Percentiles rank a stretch among this genome's conserved stretches.
Evolutionary conservation across 2,113 vertebrate genomes (phyloP).

Genomic region (Cathartes aura): DNA sequence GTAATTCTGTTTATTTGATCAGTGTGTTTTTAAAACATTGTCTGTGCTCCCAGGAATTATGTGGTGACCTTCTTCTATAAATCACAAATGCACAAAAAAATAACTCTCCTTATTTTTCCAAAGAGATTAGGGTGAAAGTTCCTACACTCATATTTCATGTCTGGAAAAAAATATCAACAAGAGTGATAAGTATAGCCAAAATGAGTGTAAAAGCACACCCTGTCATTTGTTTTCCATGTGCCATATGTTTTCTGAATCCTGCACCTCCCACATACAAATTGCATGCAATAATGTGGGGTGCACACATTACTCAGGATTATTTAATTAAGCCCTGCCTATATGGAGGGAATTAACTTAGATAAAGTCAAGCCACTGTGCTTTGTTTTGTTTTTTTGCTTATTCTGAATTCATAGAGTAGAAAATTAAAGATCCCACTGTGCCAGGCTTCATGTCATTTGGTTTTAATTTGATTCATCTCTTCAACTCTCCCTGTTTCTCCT

Average conservation of each 20-base stretch:
- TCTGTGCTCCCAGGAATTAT: not conserved
- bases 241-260: slow-evolving; percentile 74
- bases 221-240: slow-evolving; percentile 69
- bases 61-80: slow-evolving; percentile 13
- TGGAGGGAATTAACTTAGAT: slow-evolving; percentile 26
- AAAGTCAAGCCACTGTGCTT: slow-evolving; percentile 42
- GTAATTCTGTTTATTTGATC: slow-evolving; percentile 40
- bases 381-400: slow-evolving; percentile 33
- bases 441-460: slow-evolving; percentile 56
- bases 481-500: slow-evolving; percentile 18
- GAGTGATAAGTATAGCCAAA: slow-evolving; percentile 65
- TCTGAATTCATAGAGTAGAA: slow-evolving; percentile 56
- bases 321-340: slow-evolving; percentile 51
- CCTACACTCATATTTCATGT: slow-evolving; percentile 48
- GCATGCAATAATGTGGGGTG: slow-evolving; percentile 62
- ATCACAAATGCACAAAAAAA: slow-evolving; percentile 32
- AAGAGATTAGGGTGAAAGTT: slow-evolving; percentile 54
- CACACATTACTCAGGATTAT: slow-evolving; percentile 61
- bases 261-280: slow-evolving; percentile 72
- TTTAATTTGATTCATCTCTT: slow-evolving; percentile 70
- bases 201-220: slow-evolving; percentile 63
- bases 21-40: not conserved
- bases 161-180: slow-evolving; percentile 53
- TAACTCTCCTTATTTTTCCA: not conserved
- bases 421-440: slow-evolving; percentile 55